Conservation (phyloP, 2,888 invertebrate genomes). For the Shargacucullia verbasci region DNA sequence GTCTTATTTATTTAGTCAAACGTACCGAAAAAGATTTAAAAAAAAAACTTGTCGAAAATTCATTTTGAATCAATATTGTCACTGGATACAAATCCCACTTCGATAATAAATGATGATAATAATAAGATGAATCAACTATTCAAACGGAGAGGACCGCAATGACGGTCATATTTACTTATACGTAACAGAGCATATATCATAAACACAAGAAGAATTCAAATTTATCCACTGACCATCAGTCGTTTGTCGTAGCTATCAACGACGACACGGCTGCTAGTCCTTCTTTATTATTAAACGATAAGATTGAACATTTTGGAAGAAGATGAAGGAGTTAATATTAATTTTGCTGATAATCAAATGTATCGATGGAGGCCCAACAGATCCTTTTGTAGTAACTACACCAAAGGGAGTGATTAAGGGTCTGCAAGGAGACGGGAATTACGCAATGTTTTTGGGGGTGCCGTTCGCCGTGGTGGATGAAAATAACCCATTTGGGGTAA, state of each 20-base stretch:
- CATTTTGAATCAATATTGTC: too few relatives aligned
- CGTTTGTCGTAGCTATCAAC: not conserved
- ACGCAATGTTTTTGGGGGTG: conserved; percentile 31
- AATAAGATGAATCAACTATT: too few relatives aligned
- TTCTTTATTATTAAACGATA: too few relatives aligned
- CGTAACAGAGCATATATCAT: too few relatives aligned
- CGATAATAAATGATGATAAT: too few relatives aligned
- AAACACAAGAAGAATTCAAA: too few relatives aligned
- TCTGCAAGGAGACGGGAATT: conserved; percentile 24
- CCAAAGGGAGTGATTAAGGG: conserved; percentile 21
- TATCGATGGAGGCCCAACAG: not conserved
- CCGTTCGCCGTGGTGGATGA: conserved; percentile 47
- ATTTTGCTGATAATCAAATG: conserved; percentile 25
- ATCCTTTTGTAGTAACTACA: conserved; percentile 13
- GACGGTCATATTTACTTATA: too few relatives aligned
- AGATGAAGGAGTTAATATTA: conserved; percentile 26
- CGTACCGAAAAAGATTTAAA: too few relatives aligned
- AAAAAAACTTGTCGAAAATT: too few relatives aligned
- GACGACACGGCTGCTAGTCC: not conserved
- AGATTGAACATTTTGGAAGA: not conserved
- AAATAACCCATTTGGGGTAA: conserved; percentile 36
- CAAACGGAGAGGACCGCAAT: too few relatives aligned
- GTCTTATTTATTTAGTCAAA: too few relatives aligned
- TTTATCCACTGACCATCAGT: not conserved
- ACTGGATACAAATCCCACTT: too few relatives aligned